phyloP scores from a whole-genome alignment of 1,140 invertebrate species.

The Cyclargus thomasi region DNA sequence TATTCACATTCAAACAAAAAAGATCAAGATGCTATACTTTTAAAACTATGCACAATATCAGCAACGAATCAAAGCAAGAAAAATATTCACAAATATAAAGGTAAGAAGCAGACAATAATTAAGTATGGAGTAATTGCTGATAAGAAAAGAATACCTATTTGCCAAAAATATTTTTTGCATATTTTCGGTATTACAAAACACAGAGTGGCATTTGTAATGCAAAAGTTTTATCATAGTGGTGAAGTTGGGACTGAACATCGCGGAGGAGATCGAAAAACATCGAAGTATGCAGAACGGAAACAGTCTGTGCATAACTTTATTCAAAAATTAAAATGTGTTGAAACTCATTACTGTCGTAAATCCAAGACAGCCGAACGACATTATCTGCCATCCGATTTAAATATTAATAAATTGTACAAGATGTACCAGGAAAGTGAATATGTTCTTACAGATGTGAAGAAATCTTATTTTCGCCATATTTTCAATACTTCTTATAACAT shows the following conservation, averaged over 20 bases:
- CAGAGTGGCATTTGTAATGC: constrained; percentile 14
- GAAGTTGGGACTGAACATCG: constrained; percentile 10
- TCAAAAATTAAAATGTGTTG: constrained; percentile 9
- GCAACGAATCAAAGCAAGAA: neutral
- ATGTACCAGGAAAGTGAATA: constrained; percentile 25
- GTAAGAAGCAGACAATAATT: neutral
- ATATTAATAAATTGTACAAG: constrained; percentile 20
- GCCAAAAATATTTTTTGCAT: neutral
- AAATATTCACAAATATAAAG: neutral
- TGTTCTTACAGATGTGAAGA: constrained; percentile 20
- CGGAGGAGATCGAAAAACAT: constrained; percentile 11
- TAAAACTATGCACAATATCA: neutral
- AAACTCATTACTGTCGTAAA: constrained; percentile 26
- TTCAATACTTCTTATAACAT: constrained; percentile 27
- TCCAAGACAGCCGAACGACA: constrained; percentile 20
- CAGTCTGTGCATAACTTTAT: constrained; percentile 16
- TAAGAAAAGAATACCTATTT: neutral
- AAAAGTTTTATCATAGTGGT: constrained; percentile 13
- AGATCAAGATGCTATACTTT: neutral
- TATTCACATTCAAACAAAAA: neutral
- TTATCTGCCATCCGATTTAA: constrained; percentile 24
- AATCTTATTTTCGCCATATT: constrained; percentile 25
- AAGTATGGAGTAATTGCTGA: neutral
- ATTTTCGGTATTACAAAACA: constrained; percentile 1
- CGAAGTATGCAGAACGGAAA: neutral